Percentiles rank a stretch among this genome's conserved stretches.
phyloP scores from a whole-genome alignment of 2,797 vertebrate genomes.

The Muscicapa comitata region DNA sequence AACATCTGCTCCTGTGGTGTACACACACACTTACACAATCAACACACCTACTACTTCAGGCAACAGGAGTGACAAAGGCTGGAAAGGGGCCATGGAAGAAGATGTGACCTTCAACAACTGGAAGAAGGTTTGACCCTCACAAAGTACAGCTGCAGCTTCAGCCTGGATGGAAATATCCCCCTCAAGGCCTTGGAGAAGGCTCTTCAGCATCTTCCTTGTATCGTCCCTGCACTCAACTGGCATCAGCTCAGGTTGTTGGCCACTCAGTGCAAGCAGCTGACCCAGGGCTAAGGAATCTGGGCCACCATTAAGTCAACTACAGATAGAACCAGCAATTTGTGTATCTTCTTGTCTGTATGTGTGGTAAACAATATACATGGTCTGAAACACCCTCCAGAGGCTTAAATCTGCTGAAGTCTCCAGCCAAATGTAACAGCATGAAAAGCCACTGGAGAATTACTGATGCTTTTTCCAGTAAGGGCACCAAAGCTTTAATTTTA shows the following conservation, averaged over 20 bases:
- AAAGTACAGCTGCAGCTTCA: neutral
- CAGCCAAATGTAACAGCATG: neutral
- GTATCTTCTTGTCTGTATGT: neutral
- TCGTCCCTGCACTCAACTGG: fast-evolving
- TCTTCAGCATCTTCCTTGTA: neutral
- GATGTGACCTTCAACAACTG: neutral
- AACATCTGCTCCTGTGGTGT: fast-evolving
- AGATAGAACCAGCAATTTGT: neutral
- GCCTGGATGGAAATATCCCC: neutral
- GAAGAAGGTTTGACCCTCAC: neutral
- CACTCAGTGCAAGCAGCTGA: neutral
- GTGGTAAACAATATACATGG: neutral
- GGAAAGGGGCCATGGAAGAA: neutral
- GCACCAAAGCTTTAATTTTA: slow-evolving; percentile 24
- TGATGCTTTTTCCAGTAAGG: slow-evolving; percentile 14
- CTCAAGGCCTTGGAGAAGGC: neutral
- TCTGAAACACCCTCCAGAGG: neutral
- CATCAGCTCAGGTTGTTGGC: neutral
- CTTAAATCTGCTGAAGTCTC: slow-evolving; percentile 12
- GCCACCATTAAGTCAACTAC: neutral
- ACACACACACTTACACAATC: fast-evolving
- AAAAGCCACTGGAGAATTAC: neutral
- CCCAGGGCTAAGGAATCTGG: neutral
- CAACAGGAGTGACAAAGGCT: neutral
- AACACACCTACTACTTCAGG: neutral